phyloP scores from a whole-genome alignment of 2,888 invertebrate genomes.

The Pseudococcus longispinus region DNA sequence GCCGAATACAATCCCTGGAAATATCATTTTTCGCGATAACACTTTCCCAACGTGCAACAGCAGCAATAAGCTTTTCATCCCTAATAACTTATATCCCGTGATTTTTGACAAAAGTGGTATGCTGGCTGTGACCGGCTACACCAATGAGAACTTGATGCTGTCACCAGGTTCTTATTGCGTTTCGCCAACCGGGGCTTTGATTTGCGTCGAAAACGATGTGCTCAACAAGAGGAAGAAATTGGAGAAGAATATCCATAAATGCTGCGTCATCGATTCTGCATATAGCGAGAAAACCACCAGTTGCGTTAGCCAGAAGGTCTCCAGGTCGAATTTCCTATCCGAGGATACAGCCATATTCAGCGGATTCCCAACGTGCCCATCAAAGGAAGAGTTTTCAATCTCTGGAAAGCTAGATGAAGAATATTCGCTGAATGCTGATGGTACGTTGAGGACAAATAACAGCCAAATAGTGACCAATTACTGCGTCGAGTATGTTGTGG shows the following conservation, averaged over 20 bases:
- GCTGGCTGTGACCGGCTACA: neutral
- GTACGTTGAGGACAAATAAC: slow-evolving; percentile 64
- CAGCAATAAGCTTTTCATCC: neutral
- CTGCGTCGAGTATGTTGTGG: slow-evolving; percentile 63
- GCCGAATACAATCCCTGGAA: slow-evolving; percentile 27
- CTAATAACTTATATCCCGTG: neutral
- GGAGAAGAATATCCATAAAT: slow-evolving; percentile 66
- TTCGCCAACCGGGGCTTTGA: slow-evolving; percentile 71
- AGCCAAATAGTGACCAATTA: slow-evolving; percentile 61
- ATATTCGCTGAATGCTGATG: slow-evolving; percentile 65
- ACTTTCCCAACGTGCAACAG: slow-evolving; percentile 12
- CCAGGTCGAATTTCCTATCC: slow-evolving; percentile 59
- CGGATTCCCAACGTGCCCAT: slow-evolving; percentile 68
- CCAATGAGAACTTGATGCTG: slow-evolving; percentile 62
- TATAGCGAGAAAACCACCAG: slow-evolving; percentile 69
- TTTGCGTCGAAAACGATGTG: slow-evolving; percentile 66
- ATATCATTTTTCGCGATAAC: slow-evolving; percentile 8
- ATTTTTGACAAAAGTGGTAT: neutral
- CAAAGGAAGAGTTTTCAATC: slow-evolving; percentile 65
- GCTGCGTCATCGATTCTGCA: slow-evolving; percentile 73
- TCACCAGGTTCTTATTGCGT: slow-evolving; percentile 73
- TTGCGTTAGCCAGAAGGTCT: slow-evolving; percentile 62
- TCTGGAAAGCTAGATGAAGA: slow-evolving; percentile 60
- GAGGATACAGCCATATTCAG: slow-evolving; percentile 62
- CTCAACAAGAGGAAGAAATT: slow-evolving; percentile 58